These are phyloP conservation scores for Elephantulus edwardii DNA, from an alignment of 2,113 vertebrate genomes.

Conservation along the genomic window DNA sequence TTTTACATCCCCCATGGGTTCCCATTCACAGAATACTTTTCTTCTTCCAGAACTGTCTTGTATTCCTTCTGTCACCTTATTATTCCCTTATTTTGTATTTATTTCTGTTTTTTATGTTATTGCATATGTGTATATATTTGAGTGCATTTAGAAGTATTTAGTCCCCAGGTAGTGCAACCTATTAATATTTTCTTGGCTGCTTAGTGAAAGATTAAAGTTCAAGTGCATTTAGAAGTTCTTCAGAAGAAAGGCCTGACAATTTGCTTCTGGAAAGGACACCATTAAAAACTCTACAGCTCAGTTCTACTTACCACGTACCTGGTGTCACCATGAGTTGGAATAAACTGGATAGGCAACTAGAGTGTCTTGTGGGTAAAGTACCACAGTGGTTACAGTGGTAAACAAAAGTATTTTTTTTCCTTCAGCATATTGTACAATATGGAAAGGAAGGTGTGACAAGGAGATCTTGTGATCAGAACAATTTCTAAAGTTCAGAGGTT, in stretches of 20 bases:
- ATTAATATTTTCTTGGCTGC: not conserved
- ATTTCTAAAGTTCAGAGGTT: too few relatives aligned
- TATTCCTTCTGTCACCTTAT: not conserved
- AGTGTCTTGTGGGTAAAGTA: too few relatives aligned
- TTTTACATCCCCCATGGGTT: rapidly evolving
- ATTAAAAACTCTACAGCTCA: not conserved
- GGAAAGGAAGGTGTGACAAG: too few relatives aligned
- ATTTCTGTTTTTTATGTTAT: not conserved
- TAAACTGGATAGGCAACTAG: too few relatives aligned
- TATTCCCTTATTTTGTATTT: not conserved
- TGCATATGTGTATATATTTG: not conserved
- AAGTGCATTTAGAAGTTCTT: not conserved
- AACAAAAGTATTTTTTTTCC: too few relatives aligned
- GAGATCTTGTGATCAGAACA: too few relatives aligned
- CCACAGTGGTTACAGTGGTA: too few relatives aligned
- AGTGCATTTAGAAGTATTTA: not conserved
- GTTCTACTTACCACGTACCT: not conserved
- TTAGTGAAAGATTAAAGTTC: not conserved
- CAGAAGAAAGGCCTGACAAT: not conserved
- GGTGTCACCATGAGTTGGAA: not conserved
- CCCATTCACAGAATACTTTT: not conserved
- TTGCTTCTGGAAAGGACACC: not conserved
- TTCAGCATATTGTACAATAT: too few relatives aligned
- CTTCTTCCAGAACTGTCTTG: not conserved
- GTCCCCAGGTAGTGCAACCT: not conserved